A percentile compares a stretch with the other conserved stretches of the same genome.
phyloP scores from a whole-genome alignment of 2,888 invertebrate species.

The Brachynemurus nebulosus region DNA sequence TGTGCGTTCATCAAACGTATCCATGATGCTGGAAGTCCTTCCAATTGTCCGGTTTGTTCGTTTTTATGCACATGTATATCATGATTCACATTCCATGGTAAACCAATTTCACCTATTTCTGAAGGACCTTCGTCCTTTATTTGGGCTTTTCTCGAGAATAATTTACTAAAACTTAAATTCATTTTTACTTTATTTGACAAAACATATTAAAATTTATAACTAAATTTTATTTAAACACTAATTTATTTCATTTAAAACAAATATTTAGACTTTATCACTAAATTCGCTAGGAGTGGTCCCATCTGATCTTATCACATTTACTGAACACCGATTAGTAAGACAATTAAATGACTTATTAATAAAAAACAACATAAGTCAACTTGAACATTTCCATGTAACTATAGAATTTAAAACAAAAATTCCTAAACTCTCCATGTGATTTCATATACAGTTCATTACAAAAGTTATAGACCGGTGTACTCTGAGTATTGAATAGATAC shows the following conservation, averaged over 20 bases:
- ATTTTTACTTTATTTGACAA: slow-evolving; percentile 5
- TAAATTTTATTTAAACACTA: too few species aligned
- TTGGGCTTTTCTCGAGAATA: slow-evolving; percentile 16
- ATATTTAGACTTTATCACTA: too few species aligned
- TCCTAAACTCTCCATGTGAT: too few species aligned
- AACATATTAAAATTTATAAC: slow-evolving; percentile 4
- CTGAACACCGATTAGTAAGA: neutral
- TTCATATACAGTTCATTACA: too few species aligned
- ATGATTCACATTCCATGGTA: slow-evolving; percentile 74
- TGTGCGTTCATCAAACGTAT: slow-evolving; percentile 62
- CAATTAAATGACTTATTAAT: too few species aligned
- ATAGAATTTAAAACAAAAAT: too few species aligned
- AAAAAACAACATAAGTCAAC: too few species aligned
- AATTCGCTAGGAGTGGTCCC: slow-evolving; percentile 1
- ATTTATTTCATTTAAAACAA: too few species aligned
- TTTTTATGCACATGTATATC: slow-evolving; percentile 80
- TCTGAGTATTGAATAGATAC: too few species aligned
- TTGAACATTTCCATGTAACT: too few species aligned
- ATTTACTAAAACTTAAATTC: slow-evolving; percentile 14
- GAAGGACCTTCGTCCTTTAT: slow-evolving; percentile 39
- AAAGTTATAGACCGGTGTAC: too few species aligned
- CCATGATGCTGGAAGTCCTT: slow-evolving; percentile 79
- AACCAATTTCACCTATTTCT: slow-evolving; percentile 69
- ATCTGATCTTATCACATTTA: neutral
- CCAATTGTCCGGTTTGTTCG: slow-evolving; percentile 64